Conservation (phyloP, 1,140 invertebrate species). For the Monochamus saltuarius region DNA sequence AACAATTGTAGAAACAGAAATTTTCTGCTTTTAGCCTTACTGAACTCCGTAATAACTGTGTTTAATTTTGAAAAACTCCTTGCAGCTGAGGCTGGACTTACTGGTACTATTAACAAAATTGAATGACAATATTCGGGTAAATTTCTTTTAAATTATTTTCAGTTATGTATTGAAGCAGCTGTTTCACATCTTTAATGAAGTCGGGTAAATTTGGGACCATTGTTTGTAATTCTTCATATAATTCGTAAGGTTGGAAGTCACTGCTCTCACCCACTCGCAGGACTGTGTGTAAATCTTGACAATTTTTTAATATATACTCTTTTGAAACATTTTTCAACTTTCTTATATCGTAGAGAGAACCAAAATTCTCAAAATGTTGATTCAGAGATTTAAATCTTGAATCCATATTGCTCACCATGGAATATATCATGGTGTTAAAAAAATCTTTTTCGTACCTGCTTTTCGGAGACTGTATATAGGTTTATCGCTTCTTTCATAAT, state of each 20-base stretch:
- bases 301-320: slow-evolving; percentile 23
- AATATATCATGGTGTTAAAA: slow-evolving; percentile 30
- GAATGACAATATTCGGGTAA: background rate
- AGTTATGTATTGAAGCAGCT: background rate
- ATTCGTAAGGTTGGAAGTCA: slow-evolving; percentile 29
- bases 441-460: slow-evolving; percentile 28
- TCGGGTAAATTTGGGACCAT: slow-evolving; percentile 28
- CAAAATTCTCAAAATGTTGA: slow-evolving; percentile 26
- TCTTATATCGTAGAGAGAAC: slow-evolving; percentile 25
- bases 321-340: slow-evolving; percentile 25
- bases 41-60: too few species aligned
- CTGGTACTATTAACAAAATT: too few species aligned
- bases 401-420: slow-evolving; percentile 20
- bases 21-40: too few species aligned
- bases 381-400: slow-evolving; percentile 19
- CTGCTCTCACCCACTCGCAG: slow-evolving; percentile 26
- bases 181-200: slow-evolving; percentile 25
- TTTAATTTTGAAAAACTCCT: too few species aligned
- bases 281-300: slow-evolving; percentile 24
- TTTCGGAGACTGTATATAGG: slow-evolving; percentile 32
- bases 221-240: slow-evolving; percentile 29
- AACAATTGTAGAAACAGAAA: too few species aligned
- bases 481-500: slow-evolving; percentile 33
- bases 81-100: too few species aligned
- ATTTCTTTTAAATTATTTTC: background rate